phyloP scores from a whole-genome alignment of 2,113 vertebrate species.

The Pitta sordida region DNA sequence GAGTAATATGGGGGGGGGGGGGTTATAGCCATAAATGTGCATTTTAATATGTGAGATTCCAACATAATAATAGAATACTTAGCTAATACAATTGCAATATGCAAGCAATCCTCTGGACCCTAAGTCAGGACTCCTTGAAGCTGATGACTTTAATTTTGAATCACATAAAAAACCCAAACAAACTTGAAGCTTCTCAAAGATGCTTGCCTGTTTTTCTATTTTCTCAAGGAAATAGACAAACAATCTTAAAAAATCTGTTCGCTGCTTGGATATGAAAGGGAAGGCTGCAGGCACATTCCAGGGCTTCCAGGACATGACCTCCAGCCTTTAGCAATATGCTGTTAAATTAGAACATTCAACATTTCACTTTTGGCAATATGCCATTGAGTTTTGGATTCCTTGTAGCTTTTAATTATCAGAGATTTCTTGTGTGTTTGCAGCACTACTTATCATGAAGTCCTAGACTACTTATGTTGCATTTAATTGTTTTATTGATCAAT shows the following conservation, averaged over 20 bases:
- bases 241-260: neutral
- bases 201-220: neutral
- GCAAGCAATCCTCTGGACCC: neutral
- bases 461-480: neutral
- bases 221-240: neutral
- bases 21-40: neutral
- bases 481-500: conserved; percentile 7
- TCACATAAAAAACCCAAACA: neutral
- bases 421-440: neutral
- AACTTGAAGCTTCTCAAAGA: neutral
- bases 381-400: neutral
- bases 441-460: neutral
- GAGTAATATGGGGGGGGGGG: neutral
- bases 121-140: neutral
- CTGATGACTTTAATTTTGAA: neutral
- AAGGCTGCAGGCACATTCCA: conserved; percentile 20
- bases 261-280: neutral
- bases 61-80: neutral
- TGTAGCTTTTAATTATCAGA: neutral
- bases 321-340: neutral
- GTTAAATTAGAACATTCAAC: neutral
- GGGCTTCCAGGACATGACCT: neutral
- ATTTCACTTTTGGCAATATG: neutral
- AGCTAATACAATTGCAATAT: neutral
- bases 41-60: neutral